These are phyloP conservation scores for Callinectes sapidus DNA, from an alignment of 2,888 invertebrate species.

Conservation along the genomic window DNA sequence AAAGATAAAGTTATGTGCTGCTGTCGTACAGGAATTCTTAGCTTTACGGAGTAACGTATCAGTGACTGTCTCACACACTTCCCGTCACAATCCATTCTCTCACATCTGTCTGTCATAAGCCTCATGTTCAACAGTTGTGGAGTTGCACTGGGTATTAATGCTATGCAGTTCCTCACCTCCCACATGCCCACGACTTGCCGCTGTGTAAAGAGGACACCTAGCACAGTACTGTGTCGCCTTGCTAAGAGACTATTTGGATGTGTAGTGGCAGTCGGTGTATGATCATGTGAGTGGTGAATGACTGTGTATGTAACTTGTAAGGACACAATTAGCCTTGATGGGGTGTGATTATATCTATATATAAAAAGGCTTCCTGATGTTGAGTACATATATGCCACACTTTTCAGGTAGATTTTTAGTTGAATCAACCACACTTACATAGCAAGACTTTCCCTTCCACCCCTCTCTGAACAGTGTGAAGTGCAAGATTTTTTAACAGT, in stretches of 20 bases:
- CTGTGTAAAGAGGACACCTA: neutral
- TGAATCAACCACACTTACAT: slow-evolving; percentile 49
- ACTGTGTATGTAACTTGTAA: slow-evolving; percentile 31
- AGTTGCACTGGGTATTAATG: slow-evolving; percentile 38
- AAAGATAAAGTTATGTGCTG: slow-evolving; percentile 54
- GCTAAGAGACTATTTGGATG: neutral
- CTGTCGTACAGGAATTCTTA: slow-evolving; percentile 52
- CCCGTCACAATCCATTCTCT: slow-evolving; percentile 34
- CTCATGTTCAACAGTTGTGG: slow-evolving; percentile 37
- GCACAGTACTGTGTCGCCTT: neutral
- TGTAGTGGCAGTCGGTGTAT: neutral
- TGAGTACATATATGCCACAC: slow-evolving; percentile 47
- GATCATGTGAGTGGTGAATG: slow-evolving; percentile 17
- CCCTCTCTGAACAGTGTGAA: slow-evolving; percentile 44
- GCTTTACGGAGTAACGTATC: slow-evolving; percentile 47
- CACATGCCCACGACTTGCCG: neutral
- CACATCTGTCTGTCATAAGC: slow-evolving; percentile 44
- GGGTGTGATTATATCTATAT: slow-evolving; percentile 23
- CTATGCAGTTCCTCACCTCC: slow-evolving; percentile 25
- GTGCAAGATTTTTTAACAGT: slow-evolving; percentile 45
- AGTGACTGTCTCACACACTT: slow-evolving; percentile 45
- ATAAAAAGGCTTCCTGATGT: slow-evolving; percentile 38
- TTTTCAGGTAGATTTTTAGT: slow-evolving; percentile 53
- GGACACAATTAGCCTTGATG: slow-evolving; percentile 47
- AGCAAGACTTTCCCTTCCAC: slow-evolving; percentile 27